Percentiles rank a stretch among this genome's conserved stretches.
These are phyloP conservation scores for Cotesia typhae DNA, from an alignment of 1,140 invertebrate species.

Conservation along the genomic window DNA sequence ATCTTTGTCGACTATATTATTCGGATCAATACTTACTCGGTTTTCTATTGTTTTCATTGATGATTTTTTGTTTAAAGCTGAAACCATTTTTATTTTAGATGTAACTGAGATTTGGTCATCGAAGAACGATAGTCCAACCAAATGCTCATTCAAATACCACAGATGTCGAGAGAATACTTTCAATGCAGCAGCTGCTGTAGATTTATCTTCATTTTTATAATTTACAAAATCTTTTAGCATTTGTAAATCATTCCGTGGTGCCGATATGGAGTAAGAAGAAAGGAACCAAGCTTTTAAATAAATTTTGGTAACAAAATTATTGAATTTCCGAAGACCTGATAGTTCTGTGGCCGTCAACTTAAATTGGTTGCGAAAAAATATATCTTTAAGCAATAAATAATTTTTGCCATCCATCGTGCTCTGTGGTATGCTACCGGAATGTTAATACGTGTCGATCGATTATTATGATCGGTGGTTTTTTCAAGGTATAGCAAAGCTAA, in stretches of 20 bases:
- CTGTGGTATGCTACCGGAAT: too few species aligned
- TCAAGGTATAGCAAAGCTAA: too few species aligned
- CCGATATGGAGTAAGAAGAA: neutral
- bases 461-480: neutral
- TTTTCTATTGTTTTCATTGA: too few species aligned
- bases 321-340: slow-evolving; percentile 27
- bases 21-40: too few species aligned
- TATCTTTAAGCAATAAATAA: too few species aligned
- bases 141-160: neutral
- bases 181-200: slow-evolving; percentile 18
- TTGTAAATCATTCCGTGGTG: slow-evolving; percentile 30
- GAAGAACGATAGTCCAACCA: too few species aligned
- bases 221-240: slow-evolving; percentile 17
- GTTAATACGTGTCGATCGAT: too few species aligned
- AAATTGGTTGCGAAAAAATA: slow-evolving; percentile 29
- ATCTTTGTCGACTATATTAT: too few species aligned
- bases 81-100: too few species aligned
- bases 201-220: slow-evolving; percentile 24
- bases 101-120: too few species aligned
- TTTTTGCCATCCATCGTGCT: too few species aligned
- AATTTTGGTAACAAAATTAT: slow-evolving; percentile 14
- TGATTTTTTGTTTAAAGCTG: too few species aligned
- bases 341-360: neutral
- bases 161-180: neutral
- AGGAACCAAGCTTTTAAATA: slow-evolving; percentile 34